phyloP scores from a whole-genome alignment of 2,113 vertebrate genomes.

The Paramormyrops kingsleyae region DNA sequence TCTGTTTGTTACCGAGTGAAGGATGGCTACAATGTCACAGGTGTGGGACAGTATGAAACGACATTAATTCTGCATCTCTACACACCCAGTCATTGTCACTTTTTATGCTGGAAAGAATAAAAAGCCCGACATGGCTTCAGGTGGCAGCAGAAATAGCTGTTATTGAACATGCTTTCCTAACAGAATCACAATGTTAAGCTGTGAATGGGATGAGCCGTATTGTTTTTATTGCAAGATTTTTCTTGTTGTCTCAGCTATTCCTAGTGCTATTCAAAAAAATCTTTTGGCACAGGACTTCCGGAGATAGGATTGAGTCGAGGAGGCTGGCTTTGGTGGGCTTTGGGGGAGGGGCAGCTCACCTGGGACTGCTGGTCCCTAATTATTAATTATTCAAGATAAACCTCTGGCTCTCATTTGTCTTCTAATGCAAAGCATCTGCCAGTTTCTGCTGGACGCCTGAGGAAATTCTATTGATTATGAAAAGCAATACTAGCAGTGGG shows the following conservation, averaged over 20 bases:
- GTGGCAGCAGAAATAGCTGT: conserved; percentile 28
- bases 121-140: conserved; percentile 20
- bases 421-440: conserved; percentile 41
- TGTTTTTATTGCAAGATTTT: conserved; percentile 43
- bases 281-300: not conserved
- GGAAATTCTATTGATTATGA: conserved; percentile 34
- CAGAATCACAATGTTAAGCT: conserved; percentile 24
- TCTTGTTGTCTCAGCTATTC: conserved; percentile 46
- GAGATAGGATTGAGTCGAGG: not conserved
- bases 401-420: conserved; percentile 39
- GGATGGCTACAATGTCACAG: conserved; percentile 16
- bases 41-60: conserved; percentile 16
- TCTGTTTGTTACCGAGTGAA: not conserved
- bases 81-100: conserved; percentile 12
- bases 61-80: conserved; percentile 33
- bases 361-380: conserved; percentile 30
- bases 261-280: conserved; percentile 19
- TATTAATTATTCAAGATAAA: conserved; percentile 43
- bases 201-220: conserved; percentile 39
- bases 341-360: conserved; percentile 10
- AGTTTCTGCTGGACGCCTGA: conserved; percentile 20
- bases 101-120: conserved; percentile 9
- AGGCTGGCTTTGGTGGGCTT: conserved; percentile 17
- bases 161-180: not conserved
- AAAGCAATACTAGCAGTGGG: conserved; percentile 8